Evolutionary conservation across 2,113 vertebrate genomes (phyloP), one percentile per base, ranked within the genome.

Genomic region (Stomatorhinus ivindoensis): DNA sequence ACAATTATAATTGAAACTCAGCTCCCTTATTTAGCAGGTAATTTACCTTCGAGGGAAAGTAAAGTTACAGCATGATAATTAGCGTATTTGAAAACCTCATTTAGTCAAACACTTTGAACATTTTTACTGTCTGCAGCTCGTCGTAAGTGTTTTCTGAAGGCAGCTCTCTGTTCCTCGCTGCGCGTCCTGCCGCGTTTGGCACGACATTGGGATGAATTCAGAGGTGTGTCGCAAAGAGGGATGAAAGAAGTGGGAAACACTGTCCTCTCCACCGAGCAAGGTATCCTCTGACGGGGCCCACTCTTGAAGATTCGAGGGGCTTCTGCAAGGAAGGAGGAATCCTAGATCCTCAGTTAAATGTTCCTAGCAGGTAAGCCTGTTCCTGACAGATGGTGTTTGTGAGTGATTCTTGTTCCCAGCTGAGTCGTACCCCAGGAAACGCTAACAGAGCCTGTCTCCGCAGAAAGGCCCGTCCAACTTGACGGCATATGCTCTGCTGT

Each of bases 341-440:
- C 93, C 91, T 92, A 50, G 92, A 93, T 93, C 91, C 93, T 95
- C 94, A 95, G 95, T 94, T 96, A 96, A 96, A 96, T 95, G 95
- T 93, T 94, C 94, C 95, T 95, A 94, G 95, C 95, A 96, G 92
- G 93, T 94, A 94, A 96, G 93, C 94, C 95, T 96, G 96, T 96
- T 96, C 95, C 93, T 96, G 96, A 96, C 97, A 98, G 97, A 97
- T 97, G 97, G 97, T 97, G 96, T 96, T 97, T 95, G 96, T 87
- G 93, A 96, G 95, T 94, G 39, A 92, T 93, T 95, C 95, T 95
- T 93, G 90, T 92, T 96, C 96, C 96, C 97, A 94, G 95, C 96
- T 96, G 97, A 96, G 95, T 89, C 61, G 91, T 94, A 94, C 96
- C 96, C 96, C 94, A 92, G 90, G 96, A 96, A 96, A 95, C 92